These are phyloP conservation scores for Enteromius treurensis DNA, from an alignment of 2,797 vertebrate genomes.

Conservation along the genomic window DNA sequence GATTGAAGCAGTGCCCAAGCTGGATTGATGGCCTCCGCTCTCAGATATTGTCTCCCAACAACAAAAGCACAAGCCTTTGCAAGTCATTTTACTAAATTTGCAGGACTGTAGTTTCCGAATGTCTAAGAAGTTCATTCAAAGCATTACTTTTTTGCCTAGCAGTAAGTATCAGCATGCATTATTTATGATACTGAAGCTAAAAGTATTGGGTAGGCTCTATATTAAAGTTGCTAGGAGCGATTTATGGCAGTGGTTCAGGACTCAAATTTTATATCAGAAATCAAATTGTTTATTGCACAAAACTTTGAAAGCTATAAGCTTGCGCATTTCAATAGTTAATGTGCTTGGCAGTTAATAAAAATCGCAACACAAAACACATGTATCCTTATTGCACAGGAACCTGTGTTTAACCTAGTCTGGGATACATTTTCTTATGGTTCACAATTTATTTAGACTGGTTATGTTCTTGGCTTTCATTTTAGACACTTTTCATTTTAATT, in stretches of 20 bases:
- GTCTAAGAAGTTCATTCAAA: neutral
- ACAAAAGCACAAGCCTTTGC: neutral
- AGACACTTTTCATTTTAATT: no score
- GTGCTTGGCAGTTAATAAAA: neutral
- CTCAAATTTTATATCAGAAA: neutral
- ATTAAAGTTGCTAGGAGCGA: neutral
- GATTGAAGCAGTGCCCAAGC: slow-evolving; percentile 11
- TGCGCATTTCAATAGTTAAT: neutral
- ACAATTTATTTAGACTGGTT: neutral
- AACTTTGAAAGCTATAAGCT: neutral
- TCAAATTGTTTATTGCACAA: neutral
- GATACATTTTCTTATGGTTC: neutral
- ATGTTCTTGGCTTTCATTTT: neutral
- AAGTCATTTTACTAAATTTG: neutral
- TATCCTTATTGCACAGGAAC: no score
- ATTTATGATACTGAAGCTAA: neutral
- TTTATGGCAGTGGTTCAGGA: neutral
- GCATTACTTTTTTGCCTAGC: neutral
- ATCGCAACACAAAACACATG: neutral
- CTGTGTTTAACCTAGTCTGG: neutral
- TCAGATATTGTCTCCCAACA: neutral
- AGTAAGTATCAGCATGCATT: neutral
- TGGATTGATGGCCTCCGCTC: slow-evolving; percentile 28
- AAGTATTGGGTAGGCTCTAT: neutral
- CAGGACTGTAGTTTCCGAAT: neutral